Evolutionary conservation across 2,113 vertebrate species (phyloP).

Genomic region (Amphiprion ocellaris): DNA sequence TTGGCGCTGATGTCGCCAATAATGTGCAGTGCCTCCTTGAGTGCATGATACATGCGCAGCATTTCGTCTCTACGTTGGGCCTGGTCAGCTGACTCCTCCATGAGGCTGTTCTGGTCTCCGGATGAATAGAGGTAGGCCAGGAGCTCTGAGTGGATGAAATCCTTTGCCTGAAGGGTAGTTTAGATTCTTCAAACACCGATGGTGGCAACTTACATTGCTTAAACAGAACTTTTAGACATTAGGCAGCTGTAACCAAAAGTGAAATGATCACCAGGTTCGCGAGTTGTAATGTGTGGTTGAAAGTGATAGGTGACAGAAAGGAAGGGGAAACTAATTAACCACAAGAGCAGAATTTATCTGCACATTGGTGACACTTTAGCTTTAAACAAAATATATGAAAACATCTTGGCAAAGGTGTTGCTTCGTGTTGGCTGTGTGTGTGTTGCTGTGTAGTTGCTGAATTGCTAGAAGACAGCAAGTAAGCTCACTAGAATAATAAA

Average conservation of each 20-base stretch:
- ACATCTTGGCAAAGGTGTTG: not conserved
- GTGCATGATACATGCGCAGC: slow-evolving; percentile 96
- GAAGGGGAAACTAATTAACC: not conserved
- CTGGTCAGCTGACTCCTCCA: slow-evolving; percentile 97
- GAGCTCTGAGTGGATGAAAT: slow-evolving; percentile 97
- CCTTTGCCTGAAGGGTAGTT: slow-evolving; percentile 87
- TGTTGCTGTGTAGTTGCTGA: not conserved
- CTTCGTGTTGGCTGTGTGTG: not conserved
- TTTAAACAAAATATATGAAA: not conserved
- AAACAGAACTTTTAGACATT: not conserved
- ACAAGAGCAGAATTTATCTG: slow-evolving; percentile 4
- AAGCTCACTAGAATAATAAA: slow-evolving; percentile 50
- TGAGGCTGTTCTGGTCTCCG: slow-evolving; percentile 92
- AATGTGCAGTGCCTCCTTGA: slow-evolving; percentile 91
- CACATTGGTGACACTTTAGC: not conserved
- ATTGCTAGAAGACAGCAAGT: slow-evolving; percentile 27
- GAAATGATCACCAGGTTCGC: not conserved
- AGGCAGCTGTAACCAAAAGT: not conserved
- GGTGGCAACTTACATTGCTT: not conserved
- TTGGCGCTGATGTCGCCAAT: slow-evolving; percentile 95
- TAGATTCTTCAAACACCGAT: not conserved
- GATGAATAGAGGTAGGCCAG: slow-evolving; percentile 96
- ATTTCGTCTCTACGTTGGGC: slow-evolving; percentile 93
- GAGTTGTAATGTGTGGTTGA: not conserved
- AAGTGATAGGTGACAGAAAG: not conserved